These are phyloP conservation scores for Thaumetopoea pityocampa DNA, from an alignment of 1,140 invertebrate species.

Conservation along the genomic window DNA sequence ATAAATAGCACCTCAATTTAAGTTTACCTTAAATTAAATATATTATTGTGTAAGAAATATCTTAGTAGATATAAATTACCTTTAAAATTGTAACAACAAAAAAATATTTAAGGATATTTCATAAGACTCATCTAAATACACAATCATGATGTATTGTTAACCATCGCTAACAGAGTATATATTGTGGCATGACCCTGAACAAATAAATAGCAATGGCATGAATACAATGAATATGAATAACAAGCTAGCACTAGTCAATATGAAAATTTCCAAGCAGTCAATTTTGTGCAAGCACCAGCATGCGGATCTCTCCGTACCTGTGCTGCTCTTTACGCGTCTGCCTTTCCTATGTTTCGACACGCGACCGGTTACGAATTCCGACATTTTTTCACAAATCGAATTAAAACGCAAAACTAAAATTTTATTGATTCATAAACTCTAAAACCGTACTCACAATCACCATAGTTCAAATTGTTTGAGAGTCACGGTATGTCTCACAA, in stretches of 20 bases:
- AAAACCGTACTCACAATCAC: constrained; percentile 51
- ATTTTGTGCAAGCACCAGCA: constrained; percentile 43
- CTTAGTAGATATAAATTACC: too few species aligned
- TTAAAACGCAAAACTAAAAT: constrained; percentile 30
- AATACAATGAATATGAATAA: constrained; percentile 10
- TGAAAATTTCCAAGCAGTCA: constrained; percentile 44
- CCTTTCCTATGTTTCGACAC: constrained; percentile 56
- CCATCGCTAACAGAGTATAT: background rate
- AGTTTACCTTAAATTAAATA: too few species aligned
- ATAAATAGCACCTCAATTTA: too few species aligned
- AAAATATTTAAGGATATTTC: background rate
- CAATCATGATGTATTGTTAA: too few species aligned
- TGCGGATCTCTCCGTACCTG: constrained; percentile 58
- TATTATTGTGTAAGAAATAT: too few species aligned
- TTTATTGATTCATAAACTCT: constrained; percentile 33
- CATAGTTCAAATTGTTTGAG: constrained; percentile 29
- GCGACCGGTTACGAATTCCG: constrained; percentile 52
- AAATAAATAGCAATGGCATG: constrained; percentile 4
- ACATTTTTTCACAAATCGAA: constrained; percentile 45
- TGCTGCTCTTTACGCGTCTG: constrained; percentile 48
- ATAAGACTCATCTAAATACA: constrained; percentile 1
- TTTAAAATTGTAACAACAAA: too few species aligned
- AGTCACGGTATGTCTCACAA: constrained; percentile 19
- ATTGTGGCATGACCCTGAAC: constrained; percentile 10
- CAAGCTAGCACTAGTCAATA: constrained; percentile 45